Conservation (phyloP, 2,797 vertebrate genomes). For the Amblyopsis hoosieri region DNA sequence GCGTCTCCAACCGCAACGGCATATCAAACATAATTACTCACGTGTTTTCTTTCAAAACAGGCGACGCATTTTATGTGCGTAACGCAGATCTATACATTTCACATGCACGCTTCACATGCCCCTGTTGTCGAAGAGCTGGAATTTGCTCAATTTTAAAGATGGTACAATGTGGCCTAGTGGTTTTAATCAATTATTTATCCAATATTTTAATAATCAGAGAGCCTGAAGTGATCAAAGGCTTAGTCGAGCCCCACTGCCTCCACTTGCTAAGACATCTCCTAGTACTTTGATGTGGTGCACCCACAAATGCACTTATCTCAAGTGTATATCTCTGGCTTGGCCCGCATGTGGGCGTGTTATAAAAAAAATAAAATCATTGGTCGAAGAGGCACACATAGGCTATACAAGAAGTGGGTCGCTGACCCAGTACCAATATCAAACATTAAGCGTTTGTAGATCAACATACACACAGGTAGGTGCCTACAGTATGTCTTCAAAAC, state of each 20-base stretch:
- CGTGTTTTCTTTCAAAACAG: slow-evolving; percentile 7
- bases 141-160: slow-evolving; percentile 62
- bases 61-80: neutral
- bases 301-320: slow-evolving; percentile 81
- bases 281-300: slow-evolving; percentile 80
- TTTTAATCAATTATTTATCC: slow-evolving; percentile 87
- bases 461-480: slow-evolving; percentile 22
- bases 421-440: slow-evolving; percentile 43
- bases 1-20: slow-evolving; percentile 15
- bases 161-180: slow-evolving; percentile 79
- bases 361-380: slow-evolving; percentile 66
- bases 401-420: slow-evolving; percentile 56
- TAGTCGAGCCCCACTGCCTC: slow-evolving; percentile 72
- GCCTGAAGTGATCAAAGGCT: slow-evolving; percentile 82
- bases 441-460: slow-evolving; percentile 19
- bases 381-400: slow-evolving; percentile 45
- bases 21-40: slow-evolving; percentile 27
- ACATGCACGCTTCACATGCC: slow-evolving; percentile 30
- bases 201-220: slow-evolving; percentile 87
- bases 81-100: neutral
- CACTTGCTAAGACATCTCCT: slow-evolving; percentile 74
- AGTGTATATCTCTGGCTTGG: slow-evolving; percentile 66
- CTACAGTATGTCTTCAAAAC: slow-evolving; percentile 55
- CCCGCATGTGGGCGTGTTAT: slow-evolving; percentile 62
- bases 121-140: slow-evolving; percentile 54